A percentile compares a stretch with the other conserved stretches of the same genome.
phyloP scores from a whole-genome alignment of 2,113 vertebrate species.

The Nannospalax galili region DNA sequence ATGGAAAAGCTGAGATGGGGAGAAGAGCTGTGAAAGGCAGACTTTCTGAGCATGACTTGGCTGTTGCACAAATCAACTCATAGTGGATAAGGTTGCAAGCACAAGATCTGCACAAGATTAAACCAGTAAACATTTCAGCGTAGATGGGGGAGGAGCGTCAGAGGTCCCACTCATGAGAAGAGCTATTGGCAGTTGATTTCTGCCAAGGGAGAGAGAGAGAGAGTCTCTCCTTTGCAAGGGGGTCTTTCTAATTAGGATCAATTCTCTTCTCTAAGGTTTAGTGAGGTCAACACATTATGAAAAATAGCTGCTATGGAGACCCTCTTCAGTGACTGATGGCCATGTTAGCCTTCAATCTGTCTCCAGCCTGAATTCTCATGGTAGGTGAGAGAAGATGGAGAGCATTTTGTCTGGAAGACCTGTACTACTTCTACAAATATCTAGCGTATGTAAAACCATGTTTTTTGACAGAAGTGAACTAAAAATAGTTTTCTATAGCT shows the following conservation, averaged over 20 bases:
- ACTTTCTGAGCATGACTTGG: no score
- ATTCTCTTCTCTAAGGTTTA: not conserved
- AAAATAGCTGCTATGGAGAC: not conserved
- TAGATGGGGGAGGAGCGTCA: not conserved
- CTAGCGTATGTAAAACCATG: not conserved
- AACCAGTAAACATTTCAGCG: not conserved
- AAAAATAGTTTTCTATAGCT: conserved; percentile 15
- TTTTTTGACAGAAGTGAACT: not conserved
- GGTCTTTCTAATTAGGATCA: not conserved
- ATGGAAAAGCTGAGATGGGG: no score
- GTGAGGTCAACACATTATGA: not conserved
- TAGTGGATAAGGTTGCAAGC: no score
- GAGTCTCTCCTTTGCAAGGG: not conserved
- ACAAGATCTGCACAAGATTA: no score
- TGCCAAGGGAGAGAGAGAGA: not conserved
- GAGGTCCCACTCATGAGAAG: not conserved
- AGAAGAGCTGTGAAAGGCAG: not conserved
- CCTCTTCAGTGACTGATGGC: not conserved
- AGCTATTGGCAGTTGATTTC: not conserved
- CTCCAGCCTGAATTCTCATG: not conserved
- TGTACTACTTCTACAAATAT: not conserved
- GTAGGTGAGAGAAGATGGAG: not conserved
- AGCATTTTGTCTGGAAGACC: not conserved
- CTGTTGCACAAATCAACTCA: not conserved
- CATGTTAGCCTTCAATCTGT: not conserved